These are phyloP conservation scores for Rhinophrynus dorsalis DNA, from an alignment of 2,797 vertebrate species.

Conservation along the genomic window DNA sequence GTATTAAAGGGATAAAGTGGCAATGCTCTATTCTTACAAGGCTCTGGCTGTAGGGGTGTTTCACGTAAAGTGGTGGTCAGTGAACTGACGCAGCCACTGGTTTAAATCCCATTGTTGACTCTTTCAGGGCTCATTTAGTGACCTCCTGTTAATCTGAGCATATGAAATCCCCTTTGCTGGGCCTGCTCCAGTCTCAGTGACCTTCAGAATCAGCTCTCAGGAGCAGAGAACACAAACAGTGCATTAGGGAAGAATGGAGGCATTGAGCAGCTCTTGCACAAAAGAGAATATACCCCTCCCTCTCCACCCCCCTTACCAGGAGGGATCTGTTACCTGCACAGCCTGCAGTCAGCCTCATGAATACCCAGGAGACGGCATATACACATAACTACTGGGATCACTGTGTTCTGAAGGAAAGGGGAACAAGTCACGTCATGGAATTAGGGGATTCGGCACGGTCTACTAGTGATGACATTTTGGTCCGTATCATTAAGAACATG, in stretches of 20 bases:
- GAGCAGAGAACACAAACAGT: slow-evolving; percentile 30
- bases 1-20: too few species aligned
- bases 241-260: slow-evolving; percentile 44
- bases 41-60: too few species aligned
- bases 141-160: slow-evolving; percentile 38
- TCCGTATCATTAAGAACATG: too few species aligned
- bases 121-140: slow-evolving; percentile 29
- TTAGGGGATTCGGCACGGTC: not conserved
- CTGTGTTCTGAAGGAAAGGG: not conserved
- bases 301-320: not conserved
- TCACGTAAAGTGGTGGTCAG: not conserved
- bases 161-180: slow-evolving; percentile 34
- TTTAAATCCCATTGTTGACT: slow-evolving; percentile 23
- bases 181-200: slow-evolving; percentile 15
- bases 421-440: not conserved
- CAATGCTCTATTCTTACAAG: too few species aligned
- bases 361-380: not conserved
- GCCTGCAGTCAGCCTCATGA: not conserved
- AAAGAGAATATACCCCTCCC: slow-evolving; percentile 30
- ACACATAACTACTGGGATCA: not conserved
- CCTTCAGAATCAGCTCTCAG: slow-evolving; percentile 34
- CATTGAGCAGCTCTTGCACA: slow-evolving; percentile 17
- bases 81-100: not conserved
- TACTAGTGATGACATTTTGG: not conserved
- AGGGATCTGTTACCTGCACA: slow-evolving; percentile 22